Evolutionary conservation across 2,888 invertebrate genomes (phyloP).

Genomic region (Rhamphomyia laevipes): DNA sequence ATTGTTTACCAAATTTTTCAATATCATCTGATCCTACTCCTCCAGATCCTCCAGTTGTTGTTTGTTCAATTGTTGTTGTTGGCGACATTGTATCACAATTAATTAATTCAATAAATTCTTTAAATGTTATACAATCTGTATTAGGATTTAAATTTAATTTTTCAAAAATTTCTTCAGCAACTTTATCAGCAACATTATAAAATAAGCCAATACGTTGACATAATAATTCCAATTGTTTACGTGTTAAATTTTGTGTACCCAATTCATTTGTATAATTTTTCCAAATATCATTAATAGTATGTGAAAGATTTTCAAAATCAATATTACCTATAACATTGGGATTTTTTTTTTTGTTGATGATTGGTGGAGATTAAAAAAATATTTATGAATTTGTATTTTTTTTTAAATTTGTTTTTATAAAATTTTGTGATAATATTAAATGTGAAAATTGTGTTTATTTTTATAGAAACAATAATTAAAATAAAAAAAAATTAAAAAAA

Average conservation of each 20-base stretch:
- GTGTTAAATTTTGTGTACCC: slow-evolving; percentile 41
- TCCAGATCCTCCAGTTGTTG: neutral
- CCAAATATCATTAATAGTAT: slow-evolving; percentile 51
- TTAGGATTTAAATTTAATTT: slow-evolving; percentile 47
- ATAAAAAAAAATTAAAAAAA: slow-evolving; percentile 1
- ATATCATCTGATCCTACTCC: too few relatives aligned
- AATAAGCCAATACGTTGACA: slow-evolving; percentile 52
- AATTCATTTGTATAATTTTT: slow-evolving; percentile 40
- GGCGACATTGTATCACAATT: slow-evolving; percentile 36
- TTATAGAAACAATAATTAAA: neutral
- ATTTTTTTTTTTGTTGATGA: slow-evolving; percentile 1
- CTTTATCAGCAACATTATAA: slow-evolving; percentile 50
- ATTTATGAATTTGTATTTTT: too few relatives aligned
- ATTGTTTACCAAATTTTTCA: too few relatives aligned
- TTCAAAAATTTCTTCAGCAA: slow-evolving; percentile 50
- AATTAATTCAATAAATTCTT: slow-evolving; percentile 51
- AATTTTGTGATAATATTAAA: too few relatives aligned
- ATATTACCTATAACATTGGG: slow-evolving; percentile 21
- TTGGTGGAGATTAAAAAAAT: slow-evolving; percentile 1
- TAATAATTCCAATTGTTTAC: slow-evolving; percentile 48
- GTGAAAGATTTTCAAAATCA: slow-evolving; percentile 40
- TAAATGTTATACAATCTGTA: slow-evolving; percentile 52
- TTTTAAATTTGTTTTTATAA: too few relatives aligned
- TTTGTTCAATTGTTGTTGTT: neutral
- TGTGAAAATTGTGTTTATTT: slow-evolving; percentile 1